Base-by-base conservation (phyloP, 2,797 vertebrate genomes). In the Trachops cirrhosus region DNA sequence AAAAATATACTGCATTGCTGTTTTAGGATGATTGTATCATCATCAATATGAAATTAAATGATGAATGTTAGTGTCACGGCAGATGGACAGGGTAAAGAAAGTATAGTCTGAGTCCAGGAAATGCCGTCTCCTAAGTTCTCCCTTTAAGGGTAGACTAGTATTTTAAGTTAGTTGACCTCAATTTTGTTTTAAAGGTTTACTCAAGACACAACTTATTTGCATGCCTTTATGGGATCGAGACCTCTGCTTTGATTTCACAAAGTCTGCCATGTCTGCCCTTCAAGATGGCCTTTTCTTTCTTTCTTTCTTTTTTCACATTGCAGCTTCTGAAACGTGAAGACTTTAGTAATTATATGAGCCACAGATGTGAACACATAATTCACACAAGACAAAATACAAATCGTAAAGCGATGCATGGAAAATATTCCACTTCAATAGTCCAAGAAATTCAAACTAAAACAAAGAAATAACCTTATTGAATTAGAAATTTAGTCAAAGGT, bases 371-470 rank as follows among this genome's bases (percentile, higher is more conserved):
- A 88, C 9, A 75, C 18, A 48, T 62, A 96, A 62, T 59, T 82
- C 57, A 71, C 68, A 92, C 26, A 93, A 59, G 57, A 44, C 71
- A 90, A 96, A 88, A 86, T 44, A 54, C 34, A 85, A 64, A 74
- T n/a, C 44, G 52, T 59, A 52, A 73, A 75, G 18, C 5, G 19
- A 93, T 50, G 22, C 11, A 16, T 59, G 52, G 54, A 92, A 96
- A 85, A 84, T 32, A 85, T 74, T 39, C 57, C 11, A 78, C 18
- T 7, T 74, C 54, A 48, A n/a, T 9, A 52, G 34, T n/a, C 44
- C 39, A 85, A 90, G 15, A 94, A 90, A 68, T 39, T 68, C 62
- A 82, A 89, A 91, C 29, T 67, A 57, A 77, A 93, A 94, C 68
- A 77, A 62, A 95, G 52, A 93, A 52, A 91, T 64, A 59, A 59